A percentile compares a stretch with the other conserved stretches of the same genome.
These are phyloP conservation scores for Catharus bicknelli DNA, from an alignment of 2,113 vertebrate genomes.

Conservation along the genomic window DNA sequence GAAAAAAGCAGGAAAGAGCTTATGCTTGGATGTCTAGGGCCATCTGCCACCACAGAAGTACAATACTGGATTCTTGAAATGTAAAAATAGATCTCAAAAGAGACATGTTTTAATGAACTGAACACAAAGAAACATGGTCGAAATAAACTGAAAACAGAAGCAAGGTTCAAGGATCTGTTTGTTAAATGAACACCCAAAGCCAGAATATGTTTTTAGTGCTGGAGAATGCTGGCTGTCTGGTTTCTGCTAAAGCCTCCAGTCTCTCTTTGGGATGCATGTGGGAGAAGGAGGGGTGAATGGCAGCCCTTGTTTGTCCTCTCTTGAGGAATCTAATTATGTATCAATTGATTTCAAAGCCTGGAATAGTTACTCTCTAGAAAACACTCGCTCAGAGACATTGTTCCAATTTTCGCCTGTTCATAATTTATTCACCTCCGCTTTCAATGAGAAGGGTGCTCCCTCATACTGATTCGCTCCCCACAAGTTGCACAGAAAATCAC, in stretches of 20 bases:
- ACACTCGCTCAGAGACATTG: slow-evolving; percentile 61
- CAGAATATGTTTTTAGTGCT: slow-evolving; percentile 76
- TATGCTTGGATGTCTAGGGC: slow-evolving; percentile 63
- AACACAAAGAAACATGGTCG: slow-evolving; percentile 68
- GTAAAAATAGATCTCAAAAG: slow-evolving; percentile 73
- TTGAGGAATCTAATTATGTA: slow-evolving; percentile 76
- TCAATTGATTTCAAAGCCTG: slow-evolving; percentile 74
- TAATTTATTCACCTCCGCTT: slow-evolving; percentile 68
- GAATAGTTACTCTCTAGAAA: slow-evolving; percentile 72
- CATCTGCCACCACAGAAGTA: slow-evolving; percentile 70
- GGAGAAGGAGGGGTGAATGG: slow-evolving; percentile 72
- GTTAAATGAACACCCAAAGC: slow-evolving; percentile 77
- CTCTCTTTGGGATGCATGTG: slow-evolving; percentile 71
- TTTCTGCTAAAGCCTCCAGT: slow-evolving; percentile 66
- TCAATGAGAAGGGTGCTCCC: slow-evolving; percentile 14
- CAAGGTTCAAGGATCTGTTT: slow-evolving; percentile 76
- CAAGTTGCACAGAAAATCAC: neutral
- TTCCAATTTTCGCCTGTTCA: slow-evolving; percentile 53
- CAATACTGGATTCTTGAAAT: slow-evolving; percentile 73
- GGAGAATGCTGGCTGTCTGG: slow-evolving; percentile 74
- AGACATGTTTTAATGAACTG: slow-evolving; percentile 74
- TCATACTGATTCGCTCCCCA: neutral
- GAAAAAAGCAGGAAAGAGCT: slow-evolving; percentile 55
- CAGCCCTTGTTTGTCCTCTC: slow-evolving; percentile 72
- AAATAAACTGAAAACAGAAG: slow-evolving; percentile 75